Base-by-base conservation (phyloP, 2,888 invertebrate species). In the Andrena marginata region DNA sequence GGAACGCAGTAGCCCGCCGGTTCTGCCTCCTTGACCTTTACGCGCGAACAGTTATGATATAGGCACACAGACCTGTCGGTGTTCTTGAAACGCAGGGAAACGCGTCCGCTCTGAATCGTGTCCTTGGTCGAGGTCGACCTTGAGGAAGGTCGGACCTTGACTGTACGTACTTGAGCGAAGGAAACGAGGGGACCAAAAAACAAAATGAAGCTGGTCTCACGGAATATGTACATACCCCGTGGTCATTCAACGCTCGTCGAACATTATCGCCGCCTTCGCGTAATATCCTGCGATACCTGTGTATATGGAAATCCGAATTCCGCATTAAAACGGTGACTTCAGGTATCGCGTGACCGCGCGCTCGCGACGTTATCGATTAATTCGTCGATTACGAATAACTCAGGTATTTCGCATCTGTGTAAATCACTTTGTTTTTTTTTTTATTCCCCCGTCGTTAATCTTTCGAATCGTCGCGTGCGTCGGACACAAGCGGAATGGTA, bases 61-160 rank as follows among this genome's bases (percentile, higher is more conserved):
- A 65, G 31, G 72, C 42, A 48, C 59, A 56, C 48, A 60, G 48
- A 42, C 26, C 31, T 49, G 68, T 10, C 31, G 54, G 42, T 54
- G 74, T 68, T 77, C 64, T 49, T 48, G 80, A 73, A 82, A 84
- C 70, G 79, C 67, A 65, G 84, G 82, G 85, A 87, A 90, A 90
- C 81, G 76, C 83, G 79, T 80, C 71, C 73, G 72, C 59, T 62
- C 62, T 29, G 51, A 42, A 23, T 23, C 42, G 63, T 64, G 79
- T 71, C 63, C 51, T 59, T 60, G 68, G 42, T 20, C 20, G 56
- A 29, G 70, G 80, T 80, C 86, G 87, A 76, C 88, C 89, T 87
- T 89, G 87, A 59, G 75, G 85, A 90, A 91, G 90, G 91, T 88
- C 87, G 88, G 79, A 82, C 77, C 59, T 83, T 86, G 86, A 82